A percentile compares a stretch with the other conserved stretches of the same genome.
These are phyloP conservation scores for Chrysopilus asiliformis DNA, from an alignment of 2,888 invertebrate species.

Conservation along the genomic window DNA sequence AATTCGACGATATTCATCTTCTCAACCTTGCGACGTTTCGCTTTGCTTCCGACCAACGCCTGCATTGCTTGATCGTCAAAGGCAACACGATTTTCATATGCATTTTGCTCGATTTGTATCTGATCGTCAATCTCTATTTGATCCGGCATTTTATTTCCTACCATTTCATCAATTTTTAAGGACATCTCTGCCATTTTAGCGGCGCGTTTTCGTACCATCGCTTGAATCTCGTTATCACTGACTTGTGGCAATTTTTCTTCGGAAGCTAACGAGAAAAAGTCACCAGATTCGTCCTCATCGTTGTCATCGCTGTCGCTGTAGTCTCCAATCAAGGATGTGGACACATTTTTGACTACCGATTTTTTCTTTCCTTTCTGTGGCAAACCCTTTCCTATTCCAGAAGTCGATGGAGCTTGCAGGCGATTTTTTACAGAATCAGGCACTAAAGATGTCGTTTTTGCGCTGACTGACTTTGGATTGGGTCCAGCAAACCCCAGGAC, in stretches of 20 bases:
- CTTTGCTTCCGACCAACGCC: constrained; percentile 53
- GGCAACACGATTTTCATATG: not conserved
- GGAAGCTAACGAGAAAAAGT: constrained; percentile 35
- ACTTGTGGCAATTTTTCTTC: constrained; percentile 38
- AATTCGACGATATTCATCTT: constrained; percentile 69
- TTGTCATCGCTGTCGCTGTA: constrained; percentile 40
- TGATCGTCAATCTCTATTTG: constrained; percentile 12
- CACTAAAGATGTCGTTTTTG: constrained; percentile 24
- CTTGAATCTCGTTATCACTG: constrained; percentile 34
- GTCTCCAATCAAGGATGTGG: constrained; percentile 21
- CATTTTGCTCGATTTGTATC: constrained; percentile 3
- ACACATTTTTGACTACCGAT: constrained; percentile 24
- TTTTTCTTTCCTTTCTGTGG: not conserved
- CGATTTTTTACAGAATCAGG: constrained; percentile 34
- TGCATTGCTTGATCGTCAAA: constrained; percentile 35
- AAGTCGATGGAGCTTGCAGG: not conserved
- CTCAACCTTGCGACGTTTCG: constrained; percentile 41
- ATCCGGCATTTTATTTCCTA: constrained; percentile 9
- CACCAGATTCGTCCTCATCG: constrained; percentile 35
- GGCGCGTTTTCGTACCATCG: constrained; percentile 29
- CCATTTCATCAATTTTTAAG: constrained; percentile 17
- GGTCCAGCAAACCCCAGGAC: constrained; percentile 14
- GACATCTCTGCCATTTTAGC: constrained; percentile 28
- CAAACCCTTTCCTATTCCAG: too few relatives aligned
- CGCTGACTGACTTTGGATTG: constrained; percentile 35